Evolutionary conservation across 2,797 vertebrate genomes (phyloP).

Genomic region (Mallotus villosus): DNA sequence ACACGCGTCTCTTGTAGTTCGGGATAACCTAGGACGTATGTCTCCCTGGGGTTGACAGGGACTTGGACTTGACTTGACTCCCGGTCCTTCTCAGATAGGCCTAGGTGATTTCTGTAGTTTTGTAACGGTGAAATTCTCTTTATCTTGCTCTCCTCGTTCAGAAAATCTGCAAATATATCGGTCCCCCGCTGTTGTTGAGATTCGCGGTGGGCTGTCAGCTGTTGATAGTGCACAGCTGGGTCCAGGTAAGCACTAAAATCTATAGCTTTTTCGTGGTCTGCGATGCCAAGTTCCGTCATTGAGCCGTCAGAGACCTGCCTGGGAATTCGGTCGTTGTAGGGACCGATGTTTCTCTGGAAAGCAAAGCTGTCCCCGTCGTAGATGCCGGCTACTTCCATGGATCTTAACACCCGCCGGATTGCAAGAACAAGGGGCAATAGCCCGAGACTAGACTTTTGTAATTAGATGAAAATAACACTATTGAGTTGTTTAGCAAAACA

Average conservation of each 20-base stretch:
- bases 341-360: conserved; percentile 79
- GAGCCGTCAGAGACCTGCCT: conserved; percentile 82
- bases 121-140: conserved; percentile 79
- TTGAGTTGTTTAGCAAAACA: not conserved
- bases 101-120: conserved; percentile 84
- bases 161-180: conserved; percentile 88
- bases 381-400: conserved; percentile 99
- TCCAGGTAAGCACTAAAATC: conserved; percentile 96
- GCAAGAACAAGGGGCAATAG: conserved; percentile 63
- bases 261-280: conserved; percentile 95
- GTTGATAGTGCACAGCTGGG: conserved; percentile 76
- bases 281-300: conserved; percentile 91
- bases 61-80: too few relatives aligned
- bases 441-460: not conserved
- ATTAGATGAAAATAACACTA: not conserved
- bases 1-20: conserved; percentile 90
- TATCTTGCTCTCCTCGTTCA: conserved; percentile 85
- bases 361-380: conserved; percentile 98
- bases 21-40: conserved; percentile 79
- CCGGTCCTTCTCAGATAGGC: conserved; percentile 73
- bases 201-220: conserved; percentile 62
- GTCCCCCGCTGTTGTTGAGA: conserved; percentile 72
- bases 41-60: conserved; percentile 75
- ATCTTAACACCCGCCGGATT: conserved; percentile 81
- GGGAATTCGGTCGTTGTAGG: conserved; percentile 63